phyloP scores from a whole-genome alignment of 2,888 invertebrate species.

The Drosophila falleni region DNA sequence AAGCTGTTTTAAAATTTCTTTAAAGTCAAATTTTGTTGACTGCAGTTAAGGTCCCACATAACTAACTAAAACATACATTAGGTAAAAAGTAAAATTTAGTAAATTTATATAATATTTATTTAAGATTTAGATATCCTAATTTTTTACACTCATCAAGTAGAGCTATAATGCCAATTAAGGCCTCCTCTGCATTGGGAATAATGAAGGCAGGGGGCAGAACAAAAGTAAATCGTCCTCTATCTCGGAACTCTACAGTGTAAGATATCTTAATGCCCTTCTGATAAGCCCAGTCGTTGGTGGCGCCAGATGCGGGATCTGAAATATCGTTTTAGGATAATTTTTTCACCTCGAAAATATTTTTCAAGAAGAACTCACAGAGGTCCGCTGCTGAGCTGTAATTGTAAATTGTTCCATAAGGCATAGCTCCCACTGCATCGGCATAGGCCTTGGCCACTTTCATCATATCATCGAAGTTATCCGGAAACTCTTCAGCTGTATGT shows the following conservation, averaged over 20 bases:
- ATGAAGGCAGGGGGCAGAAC: slow-evolving; percentile 89
- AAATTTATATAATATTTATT: slow-evolving; percentile 28
- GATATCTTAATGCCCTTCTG: slow-evolving; percentile 86
- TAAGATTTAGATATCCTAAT: slow-evolving; percentile 62
- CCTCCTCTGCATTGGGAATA: slow-evolving; percentile 87
- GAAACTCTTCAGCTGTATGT: slow-evolving; percentile 83
- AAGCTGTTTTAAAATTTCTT: too few species aligned
- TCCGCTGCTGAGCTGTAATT: slow-evolving; percentile 86
- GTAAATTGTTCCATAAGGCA: slow-evolving; percentile 86
- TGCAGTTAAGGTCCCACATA: too few species aligned
- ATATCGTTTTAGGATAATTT: neutral
- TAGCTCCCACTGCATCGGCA: slow-evolving; percentile 85
- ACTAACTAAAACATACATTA: too few species aligned
- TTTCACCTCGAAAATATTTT: too few species aligned
- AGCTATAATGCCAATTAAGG: slow-evolving; percentile 86
- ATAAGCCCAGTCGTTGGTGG: slow-evolving; percentile 86
- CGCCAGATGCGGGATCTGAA: slow-evolving; percentile 84
- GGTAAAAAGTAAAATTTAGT: too few species aligned
- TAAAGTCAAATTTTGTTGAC: too few species aligned
- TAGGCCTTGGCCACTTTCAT: slow-evolving; percentile 86
- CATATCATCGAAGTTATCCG: slow-evolving; percentile 85
- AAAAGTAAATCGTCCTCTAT: slow-evolving; percentile 89
- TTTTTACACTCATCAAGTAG: slow-evolving; percentile 83
- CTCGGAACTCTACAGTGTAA: slow-evolving; percentile 87
- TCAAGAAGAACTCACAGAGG: slow-evolving; percentile 85